Percentiles rank a stretch among this genome's conserved stretches.
phyloP scores from a whole-genome alignment of 2,888 invertebrate genomes.

The Dioctria rufipes region DNA sequence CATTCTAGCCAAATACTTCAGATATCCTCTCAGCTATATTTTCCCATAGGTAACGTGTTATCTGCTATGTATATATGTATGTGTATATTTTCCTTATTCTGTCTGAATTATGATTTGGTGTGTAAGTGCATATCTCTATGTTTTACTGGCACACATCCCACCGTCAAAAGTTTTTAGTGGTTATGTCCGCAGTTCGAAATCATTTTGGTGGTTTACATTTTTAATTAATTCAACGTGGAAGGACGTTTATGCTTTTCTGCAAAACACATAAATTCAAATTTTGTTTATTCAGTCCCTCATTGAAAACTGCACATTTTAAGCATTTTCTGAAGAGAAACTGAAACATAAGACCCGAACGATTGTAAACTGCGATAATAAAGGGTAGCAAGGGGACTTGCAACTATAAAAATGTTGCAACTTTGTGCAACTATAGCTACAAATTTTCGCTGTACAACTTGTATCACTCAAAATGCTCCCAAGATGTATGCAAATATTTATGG shows the following conservation, averaged over 20 bases:
- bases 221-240: no score
- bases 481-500: slow-evolving; percentile 26
- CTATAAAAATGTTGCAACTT: background rate
- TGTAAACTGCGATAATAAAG: background rate
- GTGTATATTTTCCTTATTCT: no score
- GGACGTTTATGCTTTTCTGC: no score
- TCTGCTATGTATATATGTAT: background rate
- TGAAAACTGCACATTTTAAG: background rate
- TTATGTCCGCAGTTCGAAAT: no score
- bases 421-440: slow-evolving; percentile 13
- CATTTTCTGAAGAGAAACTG: background rate
- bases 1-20: background rate
- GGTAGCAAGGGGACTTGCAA: background rate
- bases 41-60: no score
- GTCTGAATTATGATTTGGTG: no score
- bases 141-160: no score
- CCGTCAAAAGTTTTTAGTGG: no score
- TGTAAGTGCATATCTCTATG: no score
- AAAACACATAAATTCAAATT: background rate
- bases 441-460: background rate
- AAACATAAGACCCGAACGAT: background rate
- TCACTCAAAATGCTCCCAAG: slow-evolving; percentile 2
- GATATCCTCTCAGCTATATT: no score
- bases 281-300: background rate
- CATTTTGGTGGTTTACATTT: no score